Percentiles rank a stretch among this genome's conserved stretches.
phyloP scores from a whole-genome alignment of 1,140 invertebrate genomes.

The Drosophila dunni region DNA sequence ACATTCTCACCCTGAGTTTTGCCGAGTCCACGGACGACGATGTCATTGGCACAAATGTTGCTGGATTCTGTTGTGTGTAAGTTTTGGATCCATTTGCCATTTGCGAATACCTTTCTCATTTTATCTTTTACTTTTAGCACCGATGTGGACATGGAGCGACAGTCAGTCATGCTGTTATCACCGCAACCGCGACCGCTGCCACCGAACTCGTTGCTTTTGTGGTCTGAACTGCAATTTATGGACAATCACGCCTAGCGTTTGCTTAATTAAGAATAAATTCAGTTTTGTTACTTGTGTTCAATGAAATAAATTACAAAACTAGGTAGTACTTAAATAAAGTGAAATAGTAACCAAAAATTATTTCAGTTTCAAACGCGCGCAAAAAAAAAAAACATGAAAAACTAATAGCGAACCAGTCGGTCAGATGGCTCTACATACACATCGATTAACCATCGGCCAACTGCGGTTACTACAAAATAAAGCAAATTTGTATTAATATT shows the following conservation, averaged over 20 bases:
- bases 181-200: conserved; percentile 96
- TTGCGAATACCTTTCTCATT: conserved; percentile 1
- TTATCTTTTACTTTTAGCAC: conserved; percentile 87
- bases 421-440: too few relatives aligned
- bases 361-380: too few relatives aligned
- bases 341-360: neutral
- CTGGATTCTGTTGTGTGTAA: conserved; percentile 97
- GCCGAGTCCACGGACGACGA: conserved; percentile 91
- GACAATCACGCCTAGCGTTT: conserved; percentile 88
- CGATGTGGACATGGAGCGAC: conserved; percentile 94
- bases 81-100: conserved; percentile 84
- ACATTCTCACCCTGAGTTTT: conserved; percentile 94
- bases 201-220: conserved; percentile 91
- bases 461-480: too few relatives aligned
- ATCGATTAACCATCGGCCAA: too few relatives aligned
- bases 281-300: neutral
- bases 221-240: conserved; percentile 95
- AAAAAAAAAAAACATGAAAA: neutral
- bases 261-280: neutral
- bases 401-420: neutral
- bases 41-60: conserved; percentile 94
- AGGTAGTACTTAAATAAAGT: neutral
- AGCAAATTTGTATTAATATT: too few relatives aligned
- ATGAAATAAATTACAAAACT: neutral
- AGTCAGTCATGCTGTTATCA: conserved; percentile 94